phyloP scores from a whole-genome alignment of 1,140 invertebrate genomes.

The Mactra quadrangularis region DNA sequence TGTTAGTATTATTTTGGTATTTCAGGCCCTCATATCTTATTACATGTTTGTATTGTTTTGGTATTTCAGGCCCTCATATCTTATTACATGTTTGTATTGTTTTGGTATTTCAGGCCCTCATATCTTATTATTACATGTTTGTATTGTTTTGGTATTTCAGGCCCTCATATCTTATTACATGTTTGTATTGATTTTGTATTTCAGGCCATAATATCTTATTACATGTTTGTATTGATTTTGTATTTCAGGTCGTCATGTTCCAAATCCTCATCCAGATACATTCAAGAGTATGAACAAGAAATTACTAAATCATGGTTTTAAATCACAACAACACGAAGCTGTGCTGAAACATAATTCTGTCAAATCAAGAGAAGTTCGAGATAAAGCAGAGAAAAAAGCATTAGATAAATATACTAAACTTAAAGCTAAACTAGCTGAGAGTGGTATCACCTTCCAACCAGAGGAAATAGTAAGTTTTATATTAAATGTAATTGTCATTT shows the following conservation, averaged over 20 bases:
- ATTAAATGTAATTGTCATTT: background rate
- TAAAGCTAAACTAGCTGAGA: slow-evolving; percentile 22
- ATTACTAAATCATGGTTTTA: background rate
- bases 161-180: too few relatives aligned
- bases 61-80: too few relatives aligned
- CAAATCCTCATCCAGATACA: slow-evolving; percentile 42
- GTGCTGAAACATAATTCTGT: slow-evolving; percentile 1
- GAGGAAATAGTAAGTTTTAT: slow-evolving; percentile 37
- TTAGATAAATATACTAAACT: slow-evolving; percentile 23
- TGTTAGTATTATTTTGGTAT: too few relatives aligned
- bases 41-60: too few relatives aligned
- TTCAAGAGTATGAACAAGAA: slow-evolving; percentile 34
- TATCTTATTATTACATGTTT: too few relatives aligned
- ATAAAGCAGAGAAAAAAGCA: slow-evolving; percentile 11
- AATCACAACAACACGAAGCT: background rate
- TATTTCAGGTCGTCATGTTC: slow-evolving; percentile 38
- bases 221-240: background rate
- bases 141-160: too few relatives aligned
- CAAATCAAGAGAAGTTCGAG: slow-evolving; percentile 21
- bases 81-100: too few relatives aligned
- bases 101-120: too few relatives aligned
- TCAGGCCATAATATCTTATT: background rate
- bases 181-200: too few relatives aligned
- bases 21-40: too few relatives aligned
- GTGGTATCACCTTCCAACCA: slow-evolving; percentile 27